Conservation (phyloP, 2,113 vertebrate species). For the Cheirogaleus medius region DNA sequence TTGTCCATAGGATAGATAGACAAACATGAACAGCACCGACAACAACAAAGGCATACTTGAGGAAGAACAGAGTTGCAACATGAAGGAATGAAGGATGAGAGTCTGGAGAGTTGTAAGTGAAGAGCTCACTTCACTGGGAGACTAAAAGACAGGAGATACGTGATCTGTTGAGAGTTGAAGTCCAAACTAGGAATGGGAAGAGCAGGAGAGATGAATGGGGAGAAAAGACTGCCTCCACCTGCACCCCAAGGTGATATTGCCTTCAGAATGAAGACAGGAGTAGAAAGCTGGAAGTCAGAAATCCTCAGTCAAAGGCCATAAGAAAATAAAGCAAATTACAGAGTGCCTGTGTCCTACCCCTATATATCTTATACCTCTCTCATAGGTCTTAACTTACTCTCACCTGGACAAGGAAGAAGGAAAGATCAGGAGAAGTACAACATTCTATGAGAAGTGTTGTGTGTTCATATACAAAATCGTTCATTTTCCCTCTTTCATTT, state of each 20-base stretch:
- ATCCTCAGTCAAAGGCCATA: neutral
- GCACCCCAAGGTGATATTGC: too few relatives aligned
- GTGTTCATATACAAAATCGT: neutral
- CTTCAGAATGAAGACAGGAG: neutral
- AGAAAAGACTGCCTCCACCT: rapidly evolving
- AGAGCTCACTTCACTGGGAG: neutral
- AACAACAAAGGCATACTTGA: neutral
- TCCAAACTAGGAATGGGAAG: neutral
- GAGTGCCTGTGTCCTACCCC: neutral
- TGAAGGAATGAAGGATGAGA: neutral
- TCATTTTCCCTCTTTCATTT: constrained; percentile 34
- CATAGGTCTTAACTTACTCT: neutral
- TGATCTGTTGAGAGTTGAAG: neutral
- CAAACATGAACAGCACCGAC: neutral
- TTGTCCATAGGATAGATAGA: neutral
- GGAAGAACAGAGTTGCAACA: neutral
- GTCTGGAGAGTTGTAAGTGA: neutral
- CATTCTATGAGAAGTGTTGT: neutral
- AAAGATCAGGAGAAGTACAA: neutral
- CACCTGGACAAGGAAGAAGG: neutral
- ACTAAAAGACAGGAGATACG: neutral
- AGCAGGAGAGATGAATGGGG: neutral
- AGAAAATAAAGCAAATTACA: neutral
- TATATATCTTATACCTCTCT: rapidly evolving
- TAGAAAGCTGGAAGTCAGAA: neutral